Percentiles rank a stretch among this genome's conserved stretches.
Evolutionary conservation across 2,113 vertebrate species (phyloP).

Genomic region (Crotalus horridus): DNA sequence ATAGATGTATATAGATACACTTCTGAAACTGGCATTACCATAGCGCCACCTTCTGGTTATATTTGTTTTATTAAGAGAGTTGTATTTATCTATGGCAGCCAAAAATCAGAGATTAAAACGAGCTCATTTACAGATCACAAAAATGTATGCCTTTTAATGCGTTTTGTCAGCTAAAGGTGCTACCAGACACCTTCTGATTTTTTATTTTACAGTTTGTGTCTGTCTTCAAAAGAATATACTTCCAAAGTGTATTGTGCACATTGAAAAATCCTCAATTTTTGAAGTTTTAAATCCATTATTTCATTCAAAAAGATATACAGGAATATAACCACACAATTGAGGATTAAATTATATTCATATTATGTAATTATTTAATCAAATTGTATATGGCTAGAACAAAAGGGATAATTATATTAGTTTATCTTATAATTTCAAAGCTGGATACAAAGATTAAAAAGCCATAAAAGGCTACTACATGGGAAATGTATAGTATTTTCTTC

Average conservation of each 20-base stretch:
- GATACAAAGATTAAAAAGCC: not conserved
- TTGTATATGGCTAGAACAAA: not conserved
- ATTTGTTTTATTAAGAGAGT: not conserved
- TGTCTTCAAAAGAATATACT: not conserved
- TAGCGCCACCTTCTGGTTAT: conserved; percentile 27
- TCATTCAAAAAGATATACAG: not conserved
- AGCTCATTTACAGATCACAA: not conserved
- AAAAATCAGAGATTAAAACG: not conserved
- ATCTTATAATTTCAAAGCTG: not conserved
- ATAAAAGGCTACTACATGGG: not conserved
- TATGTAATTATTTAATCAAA: not conserved
- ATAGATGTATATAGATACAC: not conserved
- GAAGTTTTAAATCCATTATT: not conserved
- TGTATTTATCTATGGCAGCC: not conserved
- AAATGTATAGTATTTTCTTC: not conserved
- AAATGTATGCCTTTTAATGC: not conserved
- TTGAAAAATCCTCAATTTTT: not conserved
- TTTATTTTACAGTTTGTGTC: not conserved
- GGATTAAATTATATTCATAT: not conserved
- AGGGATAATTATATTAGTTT: not conserved
- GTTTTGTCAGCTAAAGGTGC: not conserved
- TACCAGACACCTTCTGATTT: not conserved
- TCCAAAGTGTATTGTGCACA: rapidly evolving
- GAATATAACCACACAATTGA: not conserved
- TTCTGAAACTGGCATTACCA: not conserved